A percentile compares a stretch with the other conserved stretches of the same genome.
Evolutionary conservation across 1,140 invertebrate species (phyloP).

Genomic region (Caenorhabditis brenneri): DNA sequence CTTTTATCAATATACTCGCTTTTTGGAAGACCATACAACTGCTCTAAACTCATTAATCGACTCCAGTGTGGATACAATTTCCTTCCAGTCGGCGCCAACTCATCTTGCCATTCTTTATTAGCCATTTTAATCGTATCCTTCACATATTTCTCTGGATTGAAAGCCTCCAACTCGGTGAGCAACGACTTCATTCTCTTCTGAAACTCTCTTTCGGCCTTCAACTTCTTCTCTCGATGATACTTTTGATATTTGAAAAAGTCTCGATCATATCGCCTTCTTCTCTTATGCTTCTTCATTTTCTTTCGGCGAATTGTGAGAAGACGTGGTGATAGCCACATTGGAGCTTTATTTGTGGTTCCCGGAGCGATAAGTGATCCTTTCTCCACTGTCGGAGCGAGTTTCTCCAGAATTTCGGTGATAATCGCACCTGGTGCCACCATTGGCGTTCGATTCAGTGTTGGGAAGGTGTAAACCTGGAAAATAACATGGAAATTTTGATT

Average conservation of each 20-base stretch:
- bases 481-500: not conserved
- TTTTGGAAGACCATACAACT: constrained; percentile 63
- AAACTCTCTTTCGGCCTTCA: constrained; percentile 64
- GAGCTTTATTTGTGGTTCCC: constrained; percentile 16
- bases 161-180: constrained; percentile 60
- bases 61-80: constrained; percentile 69
- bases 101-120: constrained; percentile 63
- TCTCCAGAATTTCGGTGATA: constrained; percentile 44
- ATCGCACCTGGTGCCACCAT: constrained; percentile 37
- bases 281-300: constrained; percentile 70
- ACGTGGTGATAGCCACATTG: constrained; percentile 52
- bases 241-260: constrained; percentile 68
- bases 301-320: constrained; percentile 64
- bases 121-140: constrained; percentile 63
- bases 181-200: constrained; percentile 63
- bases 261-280: constrained; percentile 64
- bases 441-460: constrained; percentile 44
- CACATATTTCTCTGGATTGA: constrained; percentile 66
- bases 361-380: constrained; percentile 34
- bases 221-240: constrained; percentile 64
- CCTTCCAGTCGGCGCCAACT: constrained; percentile 61
- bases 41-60: constrained; percentile 65
- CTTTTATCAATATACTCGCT: constrained; percentile 65
- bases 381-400: constrained; percentile 45
- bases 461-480: constrained; percentile 54